These are phyloP conservation scores for Myzus persicae DNA, from an alignment of 1,140 invertebrate species.

Conservation along the genomic window DNA sequence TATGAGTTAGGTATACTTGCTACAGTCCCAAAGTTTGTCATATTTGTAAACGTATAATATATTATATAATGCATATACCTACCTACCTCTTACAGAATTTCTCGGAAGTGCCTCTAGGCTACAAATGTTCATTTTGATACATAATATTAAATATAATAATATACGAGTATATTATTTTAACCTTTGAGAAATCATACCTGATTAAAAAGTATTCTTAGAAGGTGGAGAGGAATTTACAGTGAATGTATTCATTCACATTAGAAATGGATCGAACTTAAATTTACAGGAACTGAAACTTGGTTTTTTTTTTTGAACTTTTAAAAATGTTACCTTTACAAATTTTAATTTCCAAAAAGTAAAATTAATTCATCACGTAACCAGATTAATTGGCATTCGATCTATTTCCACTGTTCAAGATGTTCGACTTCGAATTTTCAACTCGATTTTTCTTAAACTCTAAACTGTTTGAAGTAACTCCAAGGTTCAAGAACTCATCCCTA, in stretches of 20 bases:
- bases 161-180: background rate
- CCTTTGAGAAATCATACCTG: background rate
- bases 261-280: background rate
- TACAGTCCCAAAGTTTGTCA: background rate
- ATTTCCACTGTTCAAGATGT: no score
- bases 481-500: background rate
- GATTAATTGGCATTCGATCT: no score
- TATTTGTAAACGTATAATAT: background rate
- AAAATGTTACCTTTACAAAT: no score
- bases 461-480: no score
- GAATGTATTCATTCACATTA: background rate
- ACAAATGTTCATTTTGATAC: slow-evolving; percentile 10
- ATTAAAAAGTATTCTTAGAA: background rate
- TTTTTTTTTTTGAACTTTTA: background rate
- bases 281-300: background rate
- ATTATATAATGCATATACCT: background rate
- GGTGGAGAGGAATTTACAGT: background rate
- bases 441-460: no score
- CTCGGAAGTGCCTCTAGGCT: background rate
- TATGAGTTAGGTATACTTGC: background rate
- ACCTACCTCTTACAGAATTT: background rate
- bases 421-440: no score
- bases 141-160: background rate
- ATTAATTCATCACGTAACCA: background rate
- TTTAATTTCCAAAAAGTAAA: background rate